Evolutionary conservation across 2,797 vertebrate species (phyloP).

Genomic region (Myotis vivesi): DNA sequence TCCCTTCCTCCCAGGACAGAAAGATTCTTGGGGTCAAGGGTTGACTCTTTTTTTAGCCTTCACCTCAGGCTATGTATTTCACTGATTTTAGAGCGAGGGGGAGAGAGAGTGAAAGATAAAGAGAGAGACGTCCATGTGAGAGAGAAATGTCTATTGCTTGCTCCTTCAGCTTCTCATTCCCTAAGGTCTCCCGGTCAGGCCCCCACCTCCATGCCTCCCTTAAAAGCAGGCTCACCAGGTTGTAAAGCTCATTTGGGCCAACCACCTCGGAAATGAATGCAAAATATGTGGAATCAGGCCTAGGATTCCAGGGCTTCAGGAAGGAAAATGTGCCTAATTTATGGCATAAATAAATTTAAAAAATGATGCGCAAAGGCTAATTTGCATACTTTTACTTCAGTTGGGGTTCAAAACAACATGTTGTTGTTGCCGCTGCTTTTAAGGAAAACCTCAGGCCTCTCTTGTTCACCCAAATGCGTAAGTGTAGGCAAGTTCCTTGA

Average conservation of each 20-base stretch:
- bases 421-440: background rate
- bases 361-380: slow-evolving; percentile 39
- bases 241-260: slow-evolving; percentile 66
- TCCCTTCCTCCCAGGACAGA: background rate
- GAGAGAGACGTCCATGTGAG: background rate
- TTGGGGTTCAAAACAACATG: slow-evolving; percentile 33
- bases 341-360: slow-evolving; percentile 70
- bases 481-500: background rate
- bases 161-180: background rate
- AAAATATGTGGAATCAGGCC: slow-evolving; percentile 59
- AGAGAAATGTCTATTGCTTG: background rate
- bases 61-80: background rate
- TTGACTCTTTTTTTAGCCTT: background rate
- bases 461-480: background rate
- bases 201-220: background rate
- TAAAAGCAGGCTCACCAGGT: slow-evolving; percentile 38
- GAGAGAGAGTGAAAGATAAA: background rate
- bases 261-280: slow-evolving; percentile 66
- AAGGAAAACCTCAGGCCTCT: background rate
- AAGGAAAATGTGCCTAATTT: slow-evolving; percentile 74
- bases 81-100: background rate
- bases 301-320: slow-evolving; percentile 56
- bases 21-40: background rate
- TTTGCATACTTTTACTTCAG: slow-evolving; percentile 53
- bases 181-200: background rate